Conservation (phyloP, 2,797 vertebrate genomes). For the Pseudochromis fuscus region DNA sequence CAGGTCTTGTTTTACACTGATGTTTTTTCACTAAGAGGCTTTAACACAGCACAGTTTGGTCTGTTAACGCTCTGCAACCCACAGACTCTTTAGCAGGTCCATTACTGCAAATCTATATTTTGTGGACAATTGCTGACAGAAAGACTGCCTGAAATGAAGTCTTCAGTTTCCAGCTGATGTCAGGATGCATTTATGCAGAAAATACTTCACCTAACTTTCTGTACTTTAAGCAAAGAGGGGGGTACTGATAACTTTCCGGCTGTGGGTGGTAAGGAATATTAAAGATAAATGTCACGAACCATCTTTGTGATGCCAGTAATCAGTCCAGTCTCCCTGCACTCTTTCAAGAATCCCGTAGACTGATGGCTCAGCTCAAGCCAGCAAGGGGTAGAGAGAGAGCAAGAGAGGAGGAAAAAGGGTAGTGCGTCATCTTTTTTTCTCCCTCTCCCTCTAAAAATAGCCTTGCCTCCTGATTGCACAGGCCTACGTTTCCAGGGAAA, state of each 20-base stretch:
- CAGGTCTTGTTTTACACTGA: neutral
- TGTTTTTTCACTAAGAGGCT: slow-evolving; percentile 3
- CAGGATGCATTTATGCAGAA: neutral
- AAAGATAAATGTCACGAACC: neutral
- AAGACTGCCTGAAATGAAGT: neutral
- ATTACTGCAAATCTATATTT: slow-evolving; percentile 1
- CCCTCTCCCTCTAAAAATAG: slow-evolving; percentile 83
- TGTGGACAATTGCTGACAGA: neutral
- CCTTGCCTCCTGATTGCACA: slow-evolving; percentile 71
- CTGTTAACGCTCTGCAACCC: neutral
- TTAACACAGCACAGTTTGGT: slow-evolving; percentile 20
- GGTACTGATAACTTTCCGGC: neutral
- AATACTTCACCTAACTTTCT: slow-evolving; percentile 1
- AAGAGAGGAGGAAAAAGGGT: slow-evolving; percentile 55
- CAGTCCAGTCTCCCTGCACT: slow-evolving; percentile 13
- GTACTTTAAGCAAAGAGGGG: neutral
- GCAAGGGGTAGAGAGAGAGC: slow-evolving; percentile 34
- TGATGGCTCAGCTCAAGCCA: slow-evolving; percentile 52
- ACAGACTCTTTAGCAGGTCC: neutral
- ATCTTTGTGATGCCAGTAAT: slow-evolving; percentile 6
- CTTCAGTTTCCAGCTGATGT: neutral
- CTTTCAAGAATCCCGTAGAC: slow-evolving; percentile 37
- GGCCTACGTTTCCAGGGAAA: slow-evolving; percentile 84
- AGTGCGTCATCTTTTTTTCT: slow-evolving; percentile 79
- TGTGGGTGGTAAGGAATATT: too few relatives aligned